These are phyloP conservation scores for Ranitomeya imitator DNA, from an alignment of 2,113 vertebrate species.

Conservation along the genomic window DNA sequence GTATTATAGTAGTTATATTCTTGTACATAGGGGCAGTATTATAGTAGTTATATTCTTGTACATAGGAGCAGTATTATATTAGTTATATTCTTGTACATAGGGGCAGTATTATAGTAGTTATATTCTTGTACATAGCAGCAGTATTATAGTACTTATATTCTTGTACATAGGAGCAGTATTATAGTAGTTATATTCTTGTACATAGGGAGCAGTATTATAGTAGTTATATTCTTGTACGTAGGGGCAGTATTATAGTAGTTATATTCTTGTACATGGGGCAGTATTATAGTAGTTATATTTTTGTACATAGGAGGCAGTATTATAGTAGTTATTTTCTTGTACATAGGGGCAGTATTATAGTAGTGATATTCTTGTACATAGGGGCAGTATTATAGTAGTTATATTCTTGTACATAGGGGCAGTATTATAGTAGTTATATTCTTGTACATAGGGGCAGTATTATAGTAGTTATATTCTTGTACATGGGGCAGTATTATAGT, in stretches of 20 bases:
- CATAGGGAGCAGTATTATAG: background rate
- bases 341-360: background rate
- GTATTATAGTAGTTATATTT: background rate
- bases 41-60: constrained; percentile 9
- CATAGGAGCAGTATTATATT: background rate
- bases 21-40: background rate
- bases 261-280: constrained; percentile 8
- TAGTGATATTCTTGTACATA: background rate
- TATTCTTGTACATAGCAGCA: background rate
- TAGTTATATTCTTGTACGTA: background rate
- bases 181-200: background rate
- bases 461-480: constrained; percentile 23
- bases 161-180: background rate
- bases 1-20: background rate
- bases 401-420: background rate
- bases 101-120: background rate
- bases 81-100: background rate
- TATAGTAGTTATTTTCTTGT: background rate
- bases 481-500: constrained; percentile 20
- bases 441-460: constrained; percentile 9
- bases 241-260: constrained; percentile 17
- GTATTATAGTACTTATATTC: background rate
- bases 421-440: constrained; percentile 2
- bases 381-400: background rate
- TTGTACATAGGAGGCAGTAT: background rate